Conservation (phyloP, 2,113 vertebrate species). For the Albula glossodonta region DNA sequence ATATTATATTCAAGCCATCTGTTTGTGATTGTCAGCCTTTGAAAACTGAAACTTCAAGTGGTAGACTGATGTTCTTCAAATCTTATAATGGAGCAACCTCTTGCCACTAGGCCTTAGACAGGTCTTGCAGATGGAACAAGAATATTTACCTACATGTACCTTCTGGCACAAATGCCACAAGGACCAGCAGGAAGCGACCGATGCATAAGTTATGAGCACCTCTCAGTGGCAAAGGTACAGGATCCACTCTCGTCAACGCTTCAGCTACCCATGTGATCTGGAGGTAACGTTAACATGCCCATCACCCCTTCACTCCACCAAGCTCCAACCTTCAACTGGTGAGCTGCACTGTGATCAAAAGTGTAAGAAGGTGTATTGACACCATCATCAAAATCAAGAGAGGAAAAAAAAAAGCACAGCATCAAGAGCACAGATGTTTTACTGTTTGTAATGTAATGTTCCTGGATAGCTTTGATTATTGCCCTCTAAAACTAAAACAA, state of each 20-base stretch:
- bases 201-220: background rate
- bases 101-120: too few species aligned
- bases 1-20: background rate
- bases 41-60: background rate
- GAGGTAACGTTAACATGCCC: background rate
- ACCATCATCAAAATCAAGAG: too few species aligned
- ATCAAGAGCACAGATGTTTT: background rate
- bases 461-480: too few species aligned
- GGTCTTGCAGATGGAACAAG: background rate
- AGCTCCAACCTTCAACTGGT: background rate
- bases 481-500: too few species aligned
- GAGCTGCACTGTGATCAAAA: background rate
- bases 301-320: too few species aligned
- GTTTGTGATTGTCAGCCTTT: background rate
- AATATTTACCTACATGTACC: background rate
- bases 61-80: slow-evolving; percentile 10
- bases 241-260: background rate
- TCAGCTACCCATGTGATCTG: background rate
- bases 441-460: background rate
- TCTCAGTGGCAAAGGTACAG: background rate
- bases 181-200: background rate
- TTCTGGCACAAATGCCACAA: background rate
- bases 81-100: background rate
- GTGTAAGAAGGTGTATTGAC: too few species aligned
- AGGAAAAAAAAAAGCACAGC: background rate